These are phyloP conservation scores for Pedetes capensis DNA, from an alignment of 2,113 vertebrate species.

Conservation along the genomic window DNA sequence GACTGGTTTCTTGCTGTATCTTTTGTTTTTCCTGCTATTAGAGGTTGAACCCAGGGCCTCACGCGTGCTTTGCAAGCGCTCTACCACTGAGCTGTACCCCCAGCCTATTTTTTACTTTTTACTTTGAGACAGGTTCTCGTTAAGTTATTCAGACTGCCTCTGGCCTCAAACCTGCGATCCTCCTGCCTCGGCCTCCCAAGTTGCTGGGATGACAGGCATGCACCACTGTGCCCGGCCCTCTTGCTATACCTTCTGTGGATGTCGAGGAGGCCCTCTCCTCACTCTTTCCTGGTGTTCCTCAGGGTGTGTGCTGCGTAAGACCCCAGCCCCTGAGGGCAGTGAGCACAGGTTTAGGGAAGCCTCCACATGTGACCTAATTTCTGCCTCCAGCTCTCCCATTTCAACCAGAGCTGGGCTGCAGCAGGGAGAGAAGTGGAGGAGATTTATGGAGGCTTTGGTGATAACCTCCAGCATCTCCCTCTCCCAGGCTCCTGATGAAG, in stretches of 20 bases:
- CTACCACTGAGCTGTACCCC: too few species aligned
- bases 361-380: conserved; percentile 60
- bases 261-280: not conserved
- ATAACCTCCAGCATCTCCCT: conserved; percentile 40
- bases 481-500: not conserved
- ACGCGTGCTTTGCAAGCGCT: too few species aligned
- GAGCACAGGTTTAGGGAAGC: not conserved
- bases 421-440: not conserved
- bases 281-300: not conserved
- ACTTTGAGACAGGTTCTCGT: too few species aligned
- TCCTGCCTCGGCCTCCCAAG: too few species aligned
- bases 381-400: conserved; percentile 27
- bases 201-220: too few species aligned
- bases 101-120: too few species aligned
- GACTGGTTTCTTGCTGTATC: not conserved
- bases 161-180: too few species aligned
- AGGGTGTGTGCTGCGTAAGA: not conserved
- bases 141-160: too few species aligned
- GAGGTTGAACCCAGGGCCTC: too few species aligned
- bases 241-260: too few species aligned
- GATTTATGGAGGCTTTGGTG: conserved; percentile 38
- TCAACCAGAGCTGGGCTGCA: conserved; percentile 5
- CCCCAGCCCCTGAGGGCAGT: rapidly evolving
- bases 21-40: too few species aligned
- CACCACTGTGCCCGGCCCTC: too few species aligned